These are phyloP conservation scores for Tetranychus urticae DNA, from an alignment of 1,140 invertebrate species.

Conservation along the genomic window DNA sequence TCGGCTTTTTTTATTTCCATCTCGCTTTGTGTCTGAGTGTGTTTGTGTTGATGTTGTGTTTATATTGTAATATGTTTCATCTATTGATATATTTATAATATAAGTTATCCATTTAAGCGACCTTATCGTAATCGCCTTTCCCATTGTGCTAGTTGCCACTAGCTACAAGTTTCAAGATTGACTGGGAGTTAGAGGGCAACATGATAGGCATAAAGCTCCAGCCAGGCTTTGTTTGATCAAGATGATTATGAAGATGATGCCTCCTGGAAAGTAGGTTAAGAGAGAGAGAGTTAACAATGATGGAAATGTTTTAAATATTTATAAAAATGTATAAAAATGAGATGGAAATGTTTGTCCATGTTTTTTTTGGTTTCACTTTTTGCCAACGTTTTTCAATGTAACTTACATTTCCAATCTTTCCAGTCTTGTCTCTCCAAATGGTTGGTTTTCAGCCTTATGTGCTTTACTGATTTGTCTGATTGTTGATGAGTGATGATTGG, in stretches of 20 bases:
- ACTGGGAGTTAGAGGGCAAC: too few relatives aligned
- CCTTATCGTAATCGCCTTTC: too few relatives aligned
- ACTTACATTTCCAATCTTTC: background rate
- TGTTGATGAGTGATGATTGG: background rate
- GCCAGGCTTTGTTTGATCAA: too few relatives aligned
- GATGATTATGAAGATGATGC: too few relatives aligned
- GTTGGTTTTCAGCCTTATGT: background rate
- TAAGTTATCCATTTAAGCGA: too few relatives aligned
- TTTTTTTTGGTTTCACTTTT: background rate
- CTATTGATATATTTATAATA: too few relatives aligned
- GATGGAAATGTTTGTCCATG: background rate
- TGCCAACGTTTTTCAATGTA: background rate
- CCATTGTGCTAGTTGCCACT: too few relatives aligned
- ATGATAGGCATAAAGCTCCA: too few relatives aligned
- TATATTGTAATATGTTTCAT: too few relatives aligned
- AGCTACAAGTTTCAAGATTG: too few relatives aligned
- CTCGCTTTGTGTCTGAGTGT: background rate
- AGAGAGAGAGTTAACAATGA: background rate
- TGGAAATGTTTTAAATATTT: background rate
- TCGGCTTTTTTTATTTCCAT: background rate
- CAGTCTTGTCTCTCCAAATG: background rate
- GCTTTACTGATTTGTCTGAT: background rate
- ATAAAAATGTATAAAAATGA: background rate
- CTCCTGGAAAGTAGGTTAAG: background rate
- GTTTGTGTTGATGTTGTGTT: too few relatives aligned